phyloP scores from a whole-genome alignment of 2,797 vertebrate species.

The Ispidina lecontei region DNA sequence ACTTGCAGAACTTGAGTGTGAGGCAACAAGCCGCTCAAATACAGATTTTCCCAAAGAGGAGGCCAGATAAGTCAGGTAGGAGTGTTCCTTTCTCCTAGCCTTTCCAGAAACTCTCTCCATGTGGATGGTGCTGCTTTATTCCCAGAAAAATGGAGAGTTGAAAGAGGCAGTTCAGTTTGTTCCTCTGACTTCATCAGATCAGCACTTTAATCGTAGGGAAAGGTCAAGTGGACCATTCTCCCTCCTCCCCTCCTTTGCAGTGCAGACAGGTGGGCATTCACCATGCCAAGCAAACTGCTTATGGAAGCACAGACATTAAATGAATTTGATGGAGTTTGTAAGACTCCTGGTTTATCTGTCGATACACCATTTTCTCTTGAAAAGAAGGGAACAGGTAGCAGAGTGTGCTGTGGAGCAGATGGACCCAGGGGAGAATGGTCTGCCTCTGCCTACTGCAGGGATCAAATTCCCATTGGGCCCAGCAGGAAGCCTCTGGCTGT shows the following conservation, averaged over 20 bases:
- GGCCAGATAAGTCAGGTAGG: background rate
- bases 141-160: background rate
- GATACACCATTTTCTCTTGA: background rate
- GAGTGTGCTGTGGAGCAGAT: background rate
- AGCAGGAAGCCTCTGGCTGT: background rate
- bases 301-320: background rate
- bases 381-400: background rate
- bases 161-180: conserved; percentile 27
- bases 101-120: background rate
- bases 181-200: conserved; percentile 45
- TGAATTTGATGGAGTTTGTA: background rate
- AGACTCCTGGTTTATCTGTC: background rate
- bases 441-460: background rate
- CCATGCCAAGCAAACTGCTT: conserved; percentile 36
- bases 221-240: conserved; percentile 27
- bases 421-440: background rate
- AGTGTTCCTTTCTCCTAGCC: background rate
- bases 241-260: conserved; percentile 38
- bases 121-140: conserved; percentile 23
- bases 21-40: background rate
- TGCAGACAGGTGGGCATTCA: conserved; percentile 35
- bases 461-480: background rate
- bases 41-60: background rate
- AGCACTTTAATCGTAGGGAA: conserved; percentile 48
- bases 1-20: background rate